Evolutionary conservation across 2,113 vertebrate species (phyloP), one percentile per base, ranked within the genome.

Genomic region (Perca flavescens): DNA sequence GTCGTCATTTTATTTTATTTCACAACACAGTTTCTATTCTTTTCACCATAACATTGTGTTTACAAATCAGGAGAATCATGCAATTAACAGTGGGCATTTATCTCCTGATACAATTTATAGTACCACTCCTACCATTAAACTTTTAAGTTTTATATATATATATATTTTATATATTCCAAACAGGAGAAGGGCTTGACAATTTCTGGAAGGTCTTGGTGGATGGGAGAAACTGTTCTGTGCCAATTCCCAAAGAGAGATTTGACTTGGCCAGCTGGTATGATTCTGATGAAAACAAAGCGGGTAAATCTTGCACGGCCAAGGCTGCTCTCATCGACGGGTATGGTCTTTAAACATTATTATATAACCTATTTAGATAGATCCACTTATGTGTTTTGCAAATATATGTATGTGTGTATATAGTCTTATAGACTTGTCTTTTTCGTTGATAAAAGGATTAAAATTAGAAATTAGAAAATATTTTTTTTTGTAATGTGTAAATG

Each of bases 171-270:
- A n/a, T n/a, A n/a, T 31, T 74, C 1, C n/a, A 60, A 73, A 70
- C 63, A 96, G 96, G 96, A 74, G 95, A 97, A 74, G 96, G 96
- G 43, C 92, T 96, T 61, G 95, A 97, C 1, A 94, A 93, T 83
- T 97, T 97, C 88, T 97, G 96, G 96, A 92, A 95, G 31, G 95
- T 98, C 64, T 88, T 97, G 74, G 61, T 94, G 17, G 91, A 95
- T 19, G 96, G 96, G 31, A 96, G 49, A 89, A 97, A 96, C 87
- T 97, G 95, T 82, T 91, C 94, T 0, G 69, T 86, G 50, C 88
- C 94, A 53, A 96, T 98, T 80, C 96, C 96, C 10, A 86, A 83
- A 0, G 94, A 96, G 80, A 94, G 96, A 64, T 97, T 96, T 91
- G 86, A 95, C 85, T 16, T 25, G 3, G 16, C 86, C 28, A 82